These are phyloP conservation scores for Drosophila nr. perissopoda DNA, from an alignment of 2,888 invertebrate genomes.

Conservation along the genomic window DNA sequence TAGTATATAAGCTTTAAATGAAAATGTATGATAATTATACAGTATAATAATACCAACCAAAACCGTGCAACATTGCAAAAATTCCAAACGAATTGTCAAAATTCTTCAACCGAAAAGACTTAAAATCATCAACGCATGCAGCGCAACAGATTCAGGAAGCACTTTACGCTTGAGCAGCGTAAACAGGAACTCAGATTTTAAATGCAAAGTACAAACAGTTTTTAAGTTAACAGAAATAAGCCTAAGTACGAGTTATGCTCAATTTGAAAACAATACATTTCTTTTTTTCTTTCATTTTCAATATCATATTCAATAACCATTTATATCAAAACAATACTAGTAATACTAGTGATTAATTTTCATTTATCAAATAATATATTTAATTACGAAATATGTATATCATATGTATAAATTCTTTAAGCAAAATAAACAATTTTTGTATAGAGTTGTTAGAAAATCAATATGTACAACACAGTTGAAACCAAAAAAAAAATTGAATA, in stretches of 20 bases:
- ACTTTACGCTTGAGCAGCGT: slow-evolving; percentile 38
- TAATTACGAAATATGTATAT: slow-evolving; percentile 18
- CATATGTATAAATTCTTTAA: slow-evolving; percentile 40
- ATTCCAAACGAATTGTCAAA: slow-evolving; percentile 49
- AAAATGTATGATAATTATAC: slow-evolving; percentile 21
- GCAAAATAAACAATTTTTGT: slow-evolving; percentile 66
- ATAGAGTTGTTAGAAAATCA: slow-evolving; percentile 75
- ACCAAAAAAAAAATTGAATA: slow-evolving; percentile 55
- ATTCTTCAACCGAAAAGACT: slow-evolving; percentile 58
- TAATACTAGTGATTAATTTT: slow-evolving; percentile 26
- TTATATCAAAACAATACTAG: slow-evolving; percentile 1
- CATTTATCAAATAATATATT: slow-evolving; percentile 40
- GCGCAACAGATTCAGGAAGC: slow-evolving; percentile 54
- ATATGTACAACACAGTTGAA: slow-evolving; percentile 63
- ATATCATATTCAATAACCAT: slow-evolving; percentile 15
- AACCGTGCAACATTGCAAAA: slow-evolving; percentile 28
- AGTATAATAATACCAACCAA: slow-evolving; percentile 37
- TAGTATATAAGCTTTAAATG: slow-evolving; percentile 47
- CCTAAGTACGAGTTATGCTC: slow-evolving; percentile 26
- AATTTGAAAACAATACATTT: slow-evolving; percentile 26
- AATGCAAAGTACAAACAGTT: slow-evolving; percentile 70
- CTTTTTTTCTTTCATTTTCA: slow-evolving; percentile 1
- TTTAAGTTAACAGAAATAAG: slow-evolving; percentile 50
- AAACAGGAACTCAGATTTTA: slow-evolving; percentile 66
- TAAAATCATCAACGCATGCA: slow-evolving; percentile 35